Percentiles rank a stretch among this genome's conserved stretches.
These are phyloP conservation scores for Lophura nycthemera DNA, from an alignment of 2,113 vertebrate species.

Conservation along the genomic window DNA sequence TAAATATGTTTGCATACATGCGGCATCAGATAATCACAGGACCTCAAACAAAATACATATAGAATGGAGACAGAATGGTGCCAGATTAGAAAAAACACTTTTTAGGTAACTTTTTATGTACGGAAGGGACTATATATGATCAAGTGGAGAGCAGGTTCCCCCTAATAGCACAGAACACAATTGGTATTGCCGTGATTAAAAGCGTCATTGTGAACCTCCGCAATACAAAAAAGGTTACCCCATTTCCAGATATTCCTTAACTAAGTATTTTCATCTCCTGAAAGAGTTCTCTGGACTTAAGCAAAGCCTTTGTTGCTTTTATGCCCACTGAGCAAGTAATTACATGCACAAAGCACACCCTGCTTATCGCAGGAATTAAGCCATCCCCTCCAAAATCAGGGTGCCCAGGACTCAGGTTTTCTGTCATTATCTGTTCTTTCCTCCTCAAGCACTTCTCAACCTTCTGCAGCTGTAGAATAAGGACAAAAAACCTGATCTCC, in stretches of 20 bases:
- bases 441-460: not conserved
- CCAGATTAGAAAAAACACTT: not conserved
- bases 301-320: not conserved
- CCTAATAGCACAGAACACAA: not conserved
- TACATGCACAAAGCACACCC: accelerated
- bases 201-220: not conserved
- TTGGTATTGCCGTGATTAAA: not conserved
- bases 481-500: conserved; percentile 5
- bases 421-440: not conserved
- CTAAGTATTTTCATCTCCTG: not conserved
- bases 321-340: not conserved
- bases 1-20: not conserved
- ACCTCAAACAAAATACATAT: not conserved
- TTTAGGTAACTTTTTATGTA: not conserved
- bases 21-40: not conserved
- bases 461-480: not conserved
- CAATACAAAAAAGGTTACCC: not conserved
- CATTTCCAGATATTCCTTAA: not conserved
- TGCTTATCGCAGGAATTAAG: not conserved
- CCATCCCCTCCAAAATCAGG: not conserved
- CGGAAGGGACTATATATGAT: not conserved
- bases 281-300: not conserved
- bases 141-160: not conserved
- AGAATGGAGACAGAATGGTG: not conserved
- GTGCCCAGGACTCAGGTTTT: not conserved